Base-by-base conservation (phyloP, 1,140 invertebrate species). In the Megalopta genalis region DNA sequence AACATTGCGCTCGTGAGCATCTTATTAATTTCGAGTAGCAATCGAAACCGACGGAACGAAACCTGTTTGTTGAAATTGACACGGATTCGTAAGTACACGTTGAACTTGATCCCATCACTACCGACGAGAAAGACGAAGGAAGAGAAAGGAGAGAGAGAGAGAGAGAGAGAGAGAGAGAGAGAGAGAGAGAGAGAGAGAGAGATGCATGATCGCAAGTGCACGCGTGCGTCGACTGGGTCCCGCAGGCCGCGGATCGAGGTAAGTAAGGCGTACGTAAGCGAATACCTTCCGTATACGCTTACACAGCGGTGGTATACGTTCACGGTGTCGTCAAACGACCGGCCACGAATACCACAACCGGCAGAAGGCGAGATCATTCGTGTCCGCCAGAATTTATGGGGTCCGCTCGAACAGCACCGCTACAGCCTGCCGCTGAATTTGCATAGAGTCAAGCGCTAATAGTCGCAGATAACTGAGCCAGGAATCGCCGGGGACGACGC, bases 381-480 rank as follows among this genome's bases (percentile, higher is more conserved):
- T 89, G 88, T 90, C 88, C 85, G 62, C 76, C 80, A 84, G 86
- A 92, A 93, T 92, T 92, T 92, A 92, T 92, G 88, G 90, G 90
- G 84, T 90, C 85, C 90, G 89, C 85, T 84, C 85, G 85, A 89
- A 80, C 86, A 76, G 85, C 83, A 88, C 79, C 81, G 86, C 82
- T 88, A 83, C 85, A 77, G 74, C 83, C 79, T 87, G 88, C 89
- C 86, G 81, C 84, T 87, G 87, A 90, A 91, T 92, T 92, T 92
- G 88, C 90, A 91, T 92, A 89, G 86, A 89, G 89, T 82, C 84
- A 82, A 88, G 83, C 79, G 88, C 90, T 92, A 92, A 92, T 92
- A 92, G 91, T 88, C 87, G 60, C 74, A 88, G 90, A 92, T 91
- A 91, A 90, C 87, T 80, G 78, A 83, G 71, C 27, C 73, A 59